These are phyloP conservation scores for Tretioscincus oriximinensis DNA, from an alignment of 2,113 vertebrate genomes.

Conservation along the genomic window DNA sequence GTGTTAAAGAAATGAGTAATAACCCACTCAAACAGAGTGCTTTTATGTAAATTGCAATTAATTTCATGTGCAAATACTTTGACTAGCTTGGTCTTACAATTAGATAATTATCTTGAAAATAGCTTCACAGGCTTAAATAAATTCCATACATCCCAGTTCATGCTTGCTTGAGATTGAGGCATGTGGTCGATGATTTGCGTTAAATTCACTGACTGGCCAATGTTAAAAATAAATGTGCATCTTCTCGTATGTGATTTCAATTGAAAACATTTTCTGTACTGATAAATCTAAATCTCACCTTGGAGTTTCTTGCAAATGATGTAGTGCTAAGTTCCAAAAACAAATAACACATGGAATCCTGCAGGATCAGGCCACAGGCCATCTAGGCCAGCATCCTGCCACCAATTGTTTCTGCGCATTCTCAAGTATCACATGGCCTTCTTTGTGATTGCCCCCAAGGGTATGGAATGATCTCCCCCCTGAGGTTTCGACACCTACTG, in stretches of 20 bases:
- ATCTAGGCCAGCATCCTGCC: too few species aligned
- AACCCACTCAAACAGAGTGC: constrained; percentile 43
- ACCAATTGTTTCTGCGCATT: too few species aligned
- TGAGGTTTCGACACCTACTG: too few species aligned
- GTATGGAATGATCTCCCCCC: too few species aligned
- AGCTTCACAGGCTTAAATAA: constrained; percentile 57
- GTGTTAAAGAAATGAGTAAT: constrained; percentile 39
- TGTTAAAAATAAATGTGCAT: constrained; percentile 32
- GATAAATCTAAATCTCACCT: constrained; percentile 8
- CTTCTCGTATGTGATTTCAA: constrained; percentile 37
- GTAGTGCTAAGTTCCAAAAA: constrained; percentile 15
- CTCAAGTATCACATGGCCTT: too few species aligned
- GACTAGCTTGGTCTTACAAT: constrained; percentile 54
- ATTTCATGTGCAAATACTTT: constrained; percentile 47
- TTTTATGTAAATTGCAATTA: constrained; percentile 62
- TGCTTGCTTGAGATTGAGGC: constrained; percentile 38
- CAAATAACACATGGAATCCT: background rate
- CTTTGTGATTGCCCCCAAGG: too few species aligned
- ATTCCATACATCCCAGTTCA: constrained; percentile 41
- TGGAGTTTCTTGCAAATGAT: constrained; percentile 11
- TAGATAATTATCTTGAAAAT: constrained; percentile 66
- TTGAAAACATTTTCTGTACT: constrained; percentile 6
- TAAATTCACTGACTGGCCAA: constrained; percentile 20
- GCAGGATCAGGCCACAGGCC: too few species aligned
- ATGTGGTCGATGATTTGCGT: constrained; percentile 34